Conservation (phyloP, 2,888 invertebrate species). For the Leptopterna dolabrata region DNA sequence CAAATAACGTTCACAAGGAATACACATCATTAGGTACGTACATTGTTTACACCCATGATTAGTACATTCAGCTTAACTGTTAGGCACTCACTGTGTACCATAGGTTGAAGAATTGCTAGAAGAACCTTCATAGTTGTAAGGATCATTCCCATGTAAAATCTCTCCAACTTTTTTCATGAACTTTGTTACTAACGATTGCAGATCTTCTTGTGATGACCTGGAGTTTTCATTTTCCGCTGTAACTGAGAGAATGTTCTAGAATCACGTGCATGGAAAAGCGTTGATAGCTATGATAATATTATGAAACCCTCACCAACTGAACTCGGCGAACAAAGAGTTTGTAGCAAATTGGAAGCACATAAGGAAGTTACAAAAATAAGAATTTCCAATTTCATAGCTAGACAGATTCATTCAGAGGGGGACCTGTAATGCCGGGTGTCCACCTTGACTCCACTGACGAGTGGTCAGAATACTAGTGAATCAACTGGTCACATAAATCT, state of each 20-base stretch:
- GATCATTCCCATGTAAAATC: conserved; percentile 38
- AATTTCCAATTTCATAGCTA: not conserved
- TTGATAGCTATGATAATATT: not conserved
- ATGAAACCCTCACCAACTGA: not conserved
- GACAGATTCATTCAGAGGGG: not conserved
- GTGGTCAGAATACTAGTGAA: not conserved
- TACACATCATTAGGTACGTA: too few species aligned
- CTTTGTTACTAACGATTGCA: not conserved
- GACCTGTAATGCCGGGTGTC: not conserved
- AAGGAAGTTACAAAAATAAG: not conserved
- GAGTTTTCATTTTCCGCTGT: not conserved
- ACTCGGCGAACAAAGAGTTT: not conserved
- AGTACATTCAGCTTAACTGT: too few species aligned
- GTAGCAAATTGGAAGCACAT: not conserved
- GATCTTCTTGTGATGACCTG: not conserved
- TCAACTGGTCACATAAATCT: not conserved
- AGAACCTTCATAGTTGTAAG: not conserved
- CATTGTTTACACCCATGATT: not conserved
- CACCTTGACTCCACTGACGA: too few species aligned
- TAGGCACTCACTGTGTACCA: conserved; percentile 32
- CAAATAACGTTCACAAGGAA: not conserved
- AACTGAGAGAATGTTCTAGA: not conserved
- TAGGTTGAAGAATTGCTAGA: not conserved
- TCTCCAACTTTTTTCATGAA: conserved; percentile 38
- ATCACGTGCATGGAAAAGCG: not conserved